Conservation (phyloP, 2,888 invertebrate species). For the Cosmopolites sordidus region DNA sequence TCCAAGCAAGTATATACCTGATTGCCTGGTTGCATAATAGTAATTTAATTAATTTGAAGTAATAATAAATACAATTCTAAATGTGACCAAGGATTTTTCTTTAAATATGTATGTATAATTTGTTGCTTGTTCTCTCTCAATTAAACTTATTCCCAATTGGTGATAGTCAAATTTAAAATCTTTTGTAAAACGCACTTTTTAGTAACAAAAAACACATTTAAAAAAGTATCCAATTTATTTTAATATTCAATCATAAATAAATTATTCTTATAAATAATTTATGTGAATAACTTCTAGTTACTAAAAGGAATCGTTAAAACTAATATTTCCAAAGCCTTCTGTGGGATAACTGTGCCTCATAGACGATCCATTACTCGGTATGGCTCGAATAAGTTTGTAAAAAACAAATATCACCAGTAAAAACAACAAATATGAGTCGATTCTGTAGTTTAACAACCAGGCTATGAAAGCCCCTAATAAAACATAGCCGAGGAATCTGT, state of each 20-base stretch:
- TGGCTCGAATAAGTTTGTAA: conserved; percentile 52
- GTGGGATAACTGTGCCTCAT: conserved; percentile 38
- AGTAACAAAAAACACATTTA: no score
- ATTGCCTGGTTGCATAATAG: no score
- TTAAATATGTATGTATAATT: no score
- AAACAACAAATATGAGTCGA: conserved; percentile 51
- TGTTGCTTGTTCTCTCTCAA: no score
- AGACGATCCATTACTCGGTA: conserved; percentile 27
- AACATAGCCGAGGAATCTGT: conserved; percentile 56
- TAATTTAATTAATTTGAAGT: no score
- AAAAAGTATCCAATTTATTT: no score
- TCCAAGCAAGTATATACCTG: no score
- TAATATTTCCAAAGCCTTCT: conserved; percentile 41
- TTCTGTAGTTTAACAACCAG: conserved; percentile 54
- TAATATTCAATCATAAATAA: background rate
- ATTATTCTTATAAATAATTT: background rate
- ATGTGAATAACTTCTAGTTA: background rate
- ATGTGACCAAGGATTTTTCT: no score
- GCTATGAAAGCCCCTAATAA: conserved; percentile 52
- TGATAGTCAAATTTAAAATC: no score
- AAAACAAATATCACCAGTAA: conserved; percentile 50
- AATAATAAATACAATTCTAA: no score
- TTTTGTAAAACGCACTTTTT: no score
- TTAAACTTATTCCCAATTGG: no score
- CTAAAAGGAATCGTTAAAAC: conserved; percentile 42